These are phyloP conservation scores for Dendrophyllia cribrosa DNA, from an alignment of 64 coral and sea anemone species.

Conservation along the genomic window DNA sequence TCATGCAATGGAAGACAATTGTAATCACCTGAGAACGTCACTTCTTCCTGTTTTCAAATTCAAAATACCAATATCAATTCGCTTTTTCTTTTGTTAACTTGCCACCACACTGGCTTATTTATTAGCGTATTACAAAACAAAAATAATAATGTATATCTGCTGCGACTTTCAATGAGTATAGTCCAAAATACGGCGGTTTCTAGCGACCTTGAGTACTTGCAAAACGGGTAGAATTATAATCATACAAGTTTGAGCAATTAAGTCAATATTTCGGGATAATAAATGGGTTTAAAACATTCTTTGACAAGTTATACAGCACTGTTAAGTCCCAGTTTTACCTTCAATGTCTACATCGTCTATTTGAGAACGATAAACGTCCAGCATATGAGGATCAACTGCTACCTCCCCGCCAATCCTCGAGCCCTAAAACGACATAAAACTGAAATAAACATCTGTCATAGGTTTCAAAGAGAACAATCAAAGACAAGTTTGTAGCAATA, in stretches of 20 bases:
- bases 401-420: conserved; percentile 37
- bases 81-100: not conserved
- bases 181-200: not conserved
- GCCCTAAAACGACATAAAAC: conserved; percentile 27
- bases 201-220: not conserved
- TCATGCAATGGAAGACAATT: not conserved
- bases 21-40: conserved; percentile 3
- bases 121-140: not conserved
- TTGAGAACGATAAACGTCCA: conserved; percentile 47
- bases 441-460: conserved; percentile 11
- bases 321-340: conserved; percentile 14
- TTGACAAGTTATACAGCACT: not conserved
- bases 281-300: not conserved
- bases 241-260: not conserved
- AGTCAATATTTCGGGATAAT: not conserved
- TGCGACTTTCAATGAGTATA: not conserved
- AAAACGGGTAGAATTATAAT: not conserved
- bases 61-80: not conserved
- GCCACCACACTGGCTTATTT: not conserved
- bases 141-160: conserved; percentile 7
- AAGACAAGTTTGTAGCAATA: not conserved
- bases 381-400: conserved; percentile 54
- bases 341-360: conserved; percentile 65
- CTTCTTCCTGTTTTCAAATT: not conserved
- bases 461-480: conserved; percentile 1